Conservation (phyloP, 1,140 invertebrate genomes). For the Maconellicoccus hirsutus region DNA sequence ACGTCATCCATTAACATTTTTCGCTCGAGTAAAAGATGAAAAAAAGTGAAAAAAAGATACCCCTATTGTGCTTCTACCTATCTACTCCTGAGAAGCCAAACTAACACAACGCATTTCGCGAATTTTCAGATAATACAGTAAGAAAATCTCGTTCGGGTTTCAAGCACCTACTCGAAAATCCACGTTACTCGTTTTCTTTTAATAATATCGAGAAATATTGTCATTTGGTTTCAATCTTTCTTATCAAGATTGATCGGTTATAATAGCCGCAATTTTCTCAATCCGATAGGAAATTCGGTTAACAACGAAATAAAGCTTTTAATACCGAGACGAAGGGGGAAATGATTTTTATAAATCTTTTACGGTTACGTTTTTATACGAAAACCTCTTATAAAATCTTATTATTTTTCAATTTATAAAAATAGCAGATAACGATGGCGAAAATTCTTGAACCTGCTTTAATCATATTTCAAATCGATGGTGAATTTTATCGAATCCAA, state of each 20-base stretch:
- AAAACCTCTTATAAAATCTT: neutral
- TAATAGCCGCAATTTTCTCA: too few species aligned
- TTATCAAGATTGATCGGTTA: too few species aligned
- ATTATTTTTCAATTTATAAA: constrained; percentile 6
- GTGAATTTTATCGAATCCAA: constrained; percentile 4
- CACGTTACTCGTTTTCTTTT: too few species aligned
- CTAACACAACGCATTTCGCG: too few species aligned
- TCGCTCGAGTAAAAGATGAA: neutral
- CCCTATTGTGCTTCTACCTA: neutral
- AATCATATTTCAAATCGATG: neutral
- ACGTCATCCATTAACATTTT: neutral
- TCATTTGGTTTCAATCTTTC: too few species aligned
- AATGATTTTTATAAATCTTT: constrained; percentile 1
- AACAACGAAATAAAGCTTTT: neutral
- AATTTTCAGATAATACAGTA: too few species aligned
- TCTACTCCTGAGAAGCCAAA: too few species aligned
- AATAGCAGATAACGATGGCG: neutral
- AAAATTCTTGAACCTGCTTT: neutral
- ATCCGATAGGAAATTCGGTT: too few species aligned
- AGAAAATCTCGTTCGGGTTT: too few species aligned
- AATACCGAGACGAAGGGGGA: neutral
- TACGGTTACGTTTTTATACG: neutral
- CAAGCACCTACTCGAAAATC: too few species aligned
- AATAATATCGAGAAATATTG: too few species aligned
- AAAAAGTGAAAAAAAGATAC: neutral